Evolutionary conservation across 2,797 vertebrate genomes (phyloP), one percentile per base, ranked within the genome.

Genomic region (Tokudaia tokunoshimensis): DNA sequence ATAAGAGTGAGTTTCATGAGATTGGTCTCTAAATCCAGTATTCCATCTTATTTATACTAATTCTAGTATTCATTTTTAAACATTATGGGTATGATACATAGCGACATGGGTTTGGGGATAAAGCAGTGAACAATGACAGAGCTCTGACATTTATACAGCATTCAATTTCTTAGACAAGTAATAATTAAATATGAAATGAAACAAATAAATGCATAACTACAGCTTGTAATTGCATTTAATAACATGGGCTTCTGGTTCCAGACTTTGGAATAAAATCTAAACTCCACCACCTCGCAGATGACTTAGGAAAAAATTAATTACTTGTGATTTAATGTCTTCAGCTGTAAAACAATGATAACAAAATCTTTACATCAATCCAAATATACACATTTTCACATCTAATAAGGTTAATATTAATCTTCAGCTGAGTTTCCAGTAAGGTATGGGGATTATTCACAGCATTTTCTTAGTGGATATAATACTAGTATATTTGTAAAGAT

Each of bases 381-480:
- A 90, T 65, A 70, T 37, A 89, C 7, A 12, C 3, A 79, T 81
- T 95, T 70, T 72, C 31, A 82, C 31, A 85, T 75, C 52, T 82
- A 89, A 78, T 65, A 96, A 61, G 19, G 20, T 57, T 92, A 59
- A 80, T n/a, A 81, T 59, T 19, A 82, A 5, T 1, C 86, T 24
- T 70, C 63, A 59, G 3, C 2, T 44, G 15, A 74, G 82, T 86
- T 72, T 44, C 55, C 75, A 70, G 10, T 52, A 82, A 26, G 29
- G 22, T 84, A 76, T 37, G n/a, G 41, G 89, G 37, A 89, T 52
- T 50, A 79, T 6, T 34, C 24, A 52, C 41, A 85, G n/a, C 7
- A 50, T 17, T 83, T 92, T 88, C 50, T 89, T 65, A 89, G 47
- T 14, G 12, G 17, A 44, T 31, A 57, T 95, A 94, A 19, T 92